phyloP scores from a whole-genome alignment of 2,113 vertebrate genomes.

The Clupea harengus region DNA sequence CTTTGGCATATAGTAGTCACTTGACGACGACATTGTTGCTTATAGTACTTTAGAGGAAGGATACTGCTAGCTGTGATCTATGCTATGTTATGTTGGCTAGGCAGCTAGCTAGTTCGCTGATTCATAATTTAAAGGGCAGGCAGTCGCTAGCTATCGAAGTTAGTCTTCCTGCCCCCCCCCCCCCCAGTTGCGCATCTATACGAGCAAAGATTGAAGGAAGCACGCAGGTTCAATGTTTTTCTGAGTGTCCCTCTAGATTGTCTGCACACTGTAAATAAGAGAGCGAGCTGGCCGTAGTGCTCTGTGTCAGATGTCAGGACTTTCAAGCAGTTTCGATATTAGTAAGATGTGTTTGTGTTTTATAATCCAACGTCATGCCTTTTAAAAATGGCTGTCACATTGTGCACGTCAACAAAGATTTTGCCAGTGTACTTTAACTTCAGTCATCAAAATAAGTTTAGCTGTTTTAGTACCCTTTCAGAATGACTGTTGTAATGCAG shows the following conservation, averaged over 20 bases:
- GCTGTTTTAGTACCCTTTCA: neutral
- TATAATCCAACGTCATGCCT: neutral
- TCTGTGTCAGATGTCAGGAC: neutral
- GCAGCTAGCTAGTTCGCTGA: neutral
- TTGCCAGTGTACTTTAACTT: neutral
- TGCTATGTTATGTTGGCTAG: neutral
- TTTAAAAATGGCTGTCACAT: constrained; percentile 14
- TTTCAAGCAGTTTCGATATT: neutral
- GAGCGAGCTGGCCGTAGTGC: neutral
- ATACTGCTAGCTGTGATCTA: neutral
- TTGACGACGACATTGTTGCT: neutral
- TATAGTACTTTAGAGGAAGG: neutral
- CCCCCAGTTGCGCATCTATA: neutral
- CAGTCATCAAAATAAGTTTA: neutral
- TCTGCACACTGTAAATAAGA: neutral
- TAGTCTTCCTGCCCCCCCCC: no score
- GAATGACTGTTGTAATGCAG: neutral
- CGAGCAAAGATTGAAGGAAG: neutral
- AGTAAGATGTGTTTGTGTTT: neutral
- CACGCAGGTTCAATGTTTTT: neutral
- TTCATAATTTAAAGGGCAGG: constrained; percentile 14
- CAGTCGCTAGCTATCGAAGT: neutral
- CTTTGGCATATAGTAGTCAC: neutral
- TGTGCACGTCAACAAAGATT: neutral
- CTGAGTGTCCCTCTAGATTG: neutral